Conservation (phyloP, 2,797 vertebrate genomes). For the Chromobotia macracanthus region DNA sequence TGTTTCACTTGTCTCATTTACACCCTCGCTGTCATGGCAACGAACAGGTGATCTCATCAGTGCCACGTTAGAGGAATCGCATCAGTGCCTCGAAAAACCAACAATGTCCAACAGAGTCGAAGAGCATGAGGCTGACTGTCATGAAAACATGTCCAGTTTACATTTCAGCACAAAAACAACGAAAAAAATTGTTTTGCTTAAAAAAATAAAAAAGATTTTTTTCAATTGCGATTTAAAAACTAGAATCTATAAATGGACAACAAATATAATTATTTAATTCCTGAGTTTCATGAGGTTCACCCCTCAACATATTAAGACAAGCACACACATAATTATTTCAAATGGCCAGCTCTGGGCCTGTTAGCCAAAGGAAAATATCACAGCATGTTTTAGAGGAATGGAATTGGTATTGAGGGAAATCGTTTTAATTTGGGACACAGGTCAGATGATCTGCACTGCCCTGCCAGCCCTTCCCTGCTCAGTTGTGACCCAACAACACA, state of each 20-base stretch:
- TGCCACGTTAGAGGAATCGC: slow-evolving; percentile 33
- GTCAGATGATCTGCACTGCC: slow-evolving; percentile 17
- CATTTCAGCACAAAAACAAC: neutral
- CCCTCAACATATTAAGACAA: neutral
- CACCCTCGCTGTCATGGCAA: slow-evolving; percentile 56
- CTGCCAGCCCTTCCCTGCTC: neutral
- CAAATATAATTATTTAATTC: neutral
- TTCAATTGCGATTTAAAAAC: too few species aligned
- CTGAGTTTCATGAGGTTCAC: too few species aligned
- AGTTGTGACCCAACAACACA: too few species aligned
- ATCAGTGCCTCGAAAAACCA: slow-evolving; percentile 19
- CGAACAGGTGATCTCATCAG: slow-evolving; percentile 40
- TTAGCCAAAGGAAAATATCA: slow-evolving; percentile 25
- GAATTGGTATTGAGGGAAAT: slow-evolving; percentile 39
- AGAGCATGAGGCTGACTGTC: neutral
- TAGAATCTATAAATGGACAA: neutral
- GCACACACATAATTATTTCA: neutral
- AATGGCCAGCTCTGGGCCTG: slow-evolving; percentile 14
- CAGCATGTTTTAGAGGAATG: slow-evolving; percentile 10
- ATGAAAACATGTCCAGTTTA: neutral
- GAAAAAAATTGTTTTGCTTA: neutral
- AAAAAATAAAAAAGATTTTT: neutral
- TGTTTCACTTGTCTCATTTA: slow-evolving; percentile 9
- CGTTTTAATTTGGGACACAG: slow-evolving; percentile 46
- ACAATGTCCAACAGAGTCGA: neutral